Percentiles rank a stretch among this genome's conserved stretches.
Conservation (phyloP, 2,888 invertebrate genomes). For the Ormyrus thymus region DNA sequence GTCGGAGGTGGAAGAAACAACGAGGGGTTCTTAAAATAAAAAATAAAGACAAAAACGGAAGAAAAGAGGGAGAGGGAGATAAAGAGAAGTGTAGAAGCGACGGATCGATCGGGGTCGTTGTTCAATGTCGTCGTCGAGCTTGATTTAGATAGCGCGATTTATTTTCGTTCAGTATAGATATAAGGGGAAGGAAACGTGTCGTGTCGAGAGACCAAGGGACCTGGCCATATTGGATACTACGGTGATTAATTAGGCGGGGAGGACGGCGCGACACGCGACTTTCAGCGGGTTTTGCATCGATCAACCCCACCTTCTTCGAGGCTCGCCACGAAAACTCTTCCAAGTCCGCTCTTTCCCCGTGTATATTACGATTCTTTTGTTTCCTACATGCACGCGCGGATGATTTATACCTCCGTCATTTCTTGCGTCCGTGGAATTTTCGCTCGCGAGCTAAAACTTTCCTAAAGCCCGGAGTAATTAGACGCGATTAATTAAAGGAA, state of each 20-base stretch:
- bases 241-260: constrained; percentile 64
- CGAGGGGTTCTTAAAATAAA: neutral
- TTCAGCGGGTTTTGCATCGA: constrained; percentile 58
- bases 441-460: constrained; percentile 23
- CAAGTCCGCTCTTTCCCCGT: constrained; percentile 30
- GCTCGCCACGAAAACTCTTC: constrained; percentile 46
- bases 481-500: constrained; percentile 40
- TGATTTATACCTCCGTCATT: constrained; percentile 45
- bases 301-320: constrained; percentile 53
- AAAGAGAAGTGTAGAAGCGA: constrained; percentile 47
- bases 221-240: constrained; percentile 61
- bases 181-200: constrained; percentile 55
- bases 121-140: constrained; percentile 62
- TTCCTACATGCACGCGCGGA: constrained; percentile 12
- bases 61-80: constrained; percentile 37
- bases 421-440: constrained; percentile 22
- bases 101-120: constrained; percentile 60
- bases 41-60: neutral
- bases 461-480: constrained; percentile 24
- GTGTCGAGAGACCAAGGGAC: constrained; percentile 55
- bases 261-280: constrained; percentile 63
- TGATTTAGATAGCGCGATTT: constrained; percentile 66
- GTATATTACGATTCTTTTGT: constrained; percentile 46
- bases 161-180: constrained; percentile 61
- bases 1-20: neutral